These are phyloP conservation scores for Hycleus cichorii DNA, from an alignment of 1,140 invertebrate genomes.

Conservation along the genomic window DNA sequence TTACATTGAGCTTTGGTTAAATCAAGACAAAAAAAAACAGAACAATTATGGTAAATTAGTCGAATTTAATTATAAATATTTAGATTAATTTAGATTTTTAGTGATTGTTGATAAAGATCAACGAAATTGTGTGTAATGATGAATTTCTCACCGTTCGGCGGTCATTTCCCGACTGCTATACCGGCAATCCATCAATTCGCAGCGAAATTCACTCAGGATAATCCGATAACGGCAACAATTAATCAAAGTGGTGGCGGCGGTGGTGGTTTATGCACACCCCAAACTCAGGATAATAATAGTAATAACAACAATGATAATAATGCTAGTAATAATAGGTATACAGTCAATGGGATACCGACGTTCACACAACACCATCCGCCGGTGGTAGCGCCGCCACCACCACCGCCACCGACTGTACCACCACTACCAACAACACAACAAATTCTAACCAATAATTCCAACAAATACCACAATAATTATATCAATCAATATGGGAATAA, in stretches of 20 bases:
- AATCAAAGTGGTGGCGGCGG: too few relatives aligned
- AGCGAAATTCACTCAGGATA: constrained; percentile 46
- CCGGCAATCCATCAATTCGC: constrained; percentile 58
- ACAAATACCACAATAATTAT: constrained; percentile 35
- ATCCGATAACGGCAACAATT: constrained; percentile 25
- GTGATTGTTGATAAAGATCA: not conserved
- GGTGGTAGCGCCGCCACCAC: too few relatives aligned
- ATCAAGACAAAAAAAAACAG: too few relatives aligned
- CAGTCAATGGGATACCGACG: constrained; percentile 38
- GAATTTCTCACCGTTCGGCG: constrained; percentile 60
- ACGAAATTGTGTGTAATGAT: constrained; percentile 35
- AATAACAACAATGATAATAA: constrained; percentile 7
- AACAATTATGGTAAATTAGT: constrained; percentile 3
- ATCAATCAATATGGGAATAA: constrained; percentile 32
- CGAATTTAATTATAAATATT: too few relatives aligned
- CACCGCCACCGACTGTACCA: not conserved
- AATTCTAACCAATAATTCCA: constrained; percentile 22
- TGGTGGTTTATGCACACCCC: constrained; percentile 21
- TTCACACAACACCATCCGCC: constrained; percentile 39
- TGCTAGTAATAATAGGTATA: constrained; percentile 32
- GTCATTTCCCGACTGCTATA: constrained; percentile 55
- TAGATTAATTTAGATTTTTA: too few relatives aligned
- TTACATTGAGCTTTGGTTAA: not conserved
- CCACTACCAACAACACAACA: constrained; percentile 33
- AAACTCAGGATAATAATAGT: constrained; percentile 29